Evolutionary conservation across 2,888 invertebrate species (phyloP).

Genomic region (Drosophila heteroneura): DNA sequence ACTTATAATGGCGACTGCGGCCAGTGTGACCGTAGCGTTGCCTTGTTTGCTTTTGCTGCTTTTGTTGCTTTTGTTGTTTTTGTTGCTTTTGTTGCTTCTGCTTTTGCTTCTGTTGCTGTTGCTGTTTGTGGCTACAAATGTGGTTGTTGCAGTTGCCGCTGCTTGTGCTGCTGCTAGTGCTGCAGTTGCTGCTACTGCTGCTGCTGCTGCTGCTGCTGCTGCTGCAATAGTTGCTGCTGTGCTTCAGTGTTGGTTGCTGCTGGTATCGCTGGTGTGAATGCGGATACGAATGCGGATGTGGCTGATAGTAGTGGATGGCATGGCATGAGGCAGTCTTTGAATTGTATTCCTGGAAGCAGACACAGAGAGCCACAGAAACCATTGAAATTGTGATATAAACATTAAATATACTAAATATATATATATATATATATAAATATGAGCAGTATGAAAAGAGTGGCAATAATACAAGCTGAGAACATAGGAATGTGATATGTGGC

Average conservation of each 20-base stretch:
- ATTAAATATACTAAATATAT: not conserved
- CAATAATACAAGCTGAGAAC: not conserved
- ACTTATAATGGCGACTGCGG: slow-evolving; percentile 71
- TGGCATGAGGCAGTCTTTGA: slow-evolving; percentile 85
- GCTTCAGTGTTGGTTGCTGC: slow-evolving; percentile 21
- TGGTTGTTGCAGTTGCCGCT: slow-evolving; percentile 34
- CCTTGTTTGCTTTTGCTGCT: slow-evolving; percentile 21
- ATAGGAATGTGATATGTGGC: not conserved
- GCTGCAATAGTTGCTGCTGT: slow-evolving; percentile 32
- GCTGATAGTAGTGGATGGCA: slow-evolving; percentile 84
- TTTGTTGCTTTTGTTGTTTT: slow-evolving; percentile 21
- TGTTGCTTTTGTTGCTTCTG: slow-evolving; percentile 36
- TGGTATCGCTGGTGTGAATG: slow-evolving; percentile 40
- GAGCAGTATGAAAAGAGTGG: too few relatives aligned
- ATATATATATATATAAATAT: not conserved
- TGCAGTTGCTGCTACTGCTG: slow-evolving; percentile 20
- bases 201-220: slow-evolving; percentile 29
- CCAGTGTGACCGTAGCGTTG: slow-evolving; percentile 54
- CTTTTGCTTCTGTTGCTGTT: slow-evolving; percentile 18
- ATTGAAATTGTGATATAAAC: not conserved
- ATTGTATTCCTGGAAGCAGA: slow-evolving; percentile 83
- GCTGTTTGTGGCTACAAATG: slow-evolving; percentile 30
- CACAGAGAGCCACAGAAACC: not conserved
- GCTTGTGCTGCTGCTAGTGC: slow-evolving; percentile 21
- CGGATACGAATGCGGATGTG: slow-evolving; percentile 42